These are phyloP conservation scores for Meta bourneti DNA, from an alignment of 2,888 invertebrate species.

Conservation along the genomic window DNA sequence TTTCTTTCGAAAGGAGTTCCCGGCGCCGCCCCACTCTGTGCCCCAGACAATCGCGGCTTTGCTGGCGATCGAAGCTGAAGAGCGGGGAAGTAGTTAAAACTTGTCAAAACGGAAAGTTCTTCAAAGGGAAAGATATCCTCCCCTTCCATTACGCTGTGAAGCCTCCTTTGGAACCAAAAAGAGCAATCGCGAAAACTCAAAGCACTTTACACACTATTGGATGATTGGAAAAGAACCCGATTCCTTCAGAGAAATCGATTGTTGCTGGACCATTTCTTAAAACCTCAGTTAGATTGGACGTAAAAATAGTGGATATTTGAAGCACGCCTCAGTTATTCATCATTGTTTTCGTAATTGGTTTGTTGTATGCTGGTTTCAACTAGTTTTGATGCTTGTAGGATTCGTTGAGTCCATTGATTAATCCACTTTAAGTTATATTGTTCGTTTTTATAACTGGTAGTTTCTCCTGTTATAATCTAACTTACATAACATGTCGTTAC, in stretches of 20 bases:
- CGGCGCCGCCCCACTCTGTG: neutral
- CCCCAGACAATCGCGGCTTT: neutral
- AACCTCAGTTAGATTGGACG: neutral
- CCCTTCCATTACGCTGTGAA: slow-evolving; percentile 45
- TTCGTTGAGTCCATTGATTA: too few species aligned
- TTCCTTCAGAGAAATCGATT: slow-evolving; percentile 8
- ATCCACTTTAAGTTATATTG: too few species aligned
- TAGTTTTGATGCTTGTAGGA: too few species aligned
- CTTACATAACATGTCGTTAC: too few species aligned
- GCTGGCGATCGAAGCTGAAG: neutral
- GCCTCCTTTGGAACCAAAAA: slow-evolving; percentile 3
- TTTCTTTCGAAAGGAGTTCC: neutral
- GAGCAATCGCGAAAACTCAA: slow-evolving; percentile 42
- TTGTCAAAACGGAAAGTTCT: slow-evolving; percentile 56
- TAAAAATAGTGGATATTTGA: neutral
- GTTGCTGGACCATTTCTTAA: neutral
- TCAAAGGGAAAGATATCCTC: slow-evolving; percentile 32
- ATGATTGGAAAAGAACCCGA: slow-evolving; percentile 53
- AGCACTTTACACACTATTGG: slow-evolving; percentile 45
- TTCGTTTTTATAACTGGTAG: too few species aligned
- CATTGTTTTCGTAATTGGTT: neutral
- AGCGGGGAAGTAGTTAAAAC: slow-evolving; percentile 36
- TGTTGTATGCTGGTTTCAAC: neutral
- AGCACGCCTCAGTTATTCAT: neutral
- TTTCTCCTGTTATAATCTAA: too few species aligned